Evolutionary conservation across 2,113 vertebrate genomes (phyloP).

Genomic region (Serilophus lunatus): DNA sequence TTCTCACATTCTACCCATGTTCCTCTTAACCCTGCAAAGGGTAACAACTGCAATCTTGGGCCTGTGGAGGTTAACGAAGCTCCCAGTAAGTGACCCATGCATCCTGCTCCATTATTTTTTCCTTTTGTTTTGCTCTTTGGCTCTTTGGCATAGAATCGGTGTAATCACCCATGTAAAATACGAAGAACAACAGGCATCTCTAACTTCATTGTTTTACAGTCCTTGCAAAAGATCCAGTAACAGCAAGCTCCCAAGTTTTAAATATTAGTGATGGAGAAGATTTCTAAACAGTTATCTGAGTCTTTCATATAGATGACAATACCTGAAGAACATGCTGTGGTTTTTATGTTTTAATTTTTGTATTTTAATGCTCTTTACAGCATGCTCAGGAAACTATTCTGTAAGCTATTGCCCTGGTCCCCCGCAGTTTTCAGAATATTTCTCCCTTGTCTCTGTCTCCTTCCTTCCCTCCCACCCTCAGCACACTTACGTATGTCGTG

Average conservation of each 20-base stretch:
- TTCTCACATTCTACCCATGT: background rate
- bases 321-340: background rate
- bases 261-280: background rate
- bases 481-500: background rate
- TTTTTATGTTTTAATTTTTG: background rate
- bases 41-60: background rate
- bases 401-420: background rate
- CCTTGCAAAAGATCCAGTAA: background rate
- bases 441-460: background rate
- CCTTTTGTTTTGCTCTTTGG: background rate
- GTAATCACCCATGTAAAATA: background rate
- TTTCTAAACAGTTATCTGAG: background rate
- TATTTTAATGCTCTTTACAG: background rate
- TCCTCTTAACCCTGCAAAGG: background rate
- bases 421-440: background rate
- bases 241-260: background rate
- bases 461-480: background rate
- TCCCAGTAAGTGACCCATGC: background rate
- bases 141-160: background rate
- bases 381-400: background rate
- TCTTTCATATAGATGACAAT: background rate
- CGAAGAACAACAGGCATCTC: background rate
- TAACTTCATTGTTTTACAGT: background rate
- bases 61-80: background rate
- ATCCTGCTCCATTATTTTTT: background rate